Evolutionary conservation across 2,113 vertebrate genomes (phyloP), one percentile per base, ranked within the genome.

Genomic region (Mugil cephalus): DNA sequence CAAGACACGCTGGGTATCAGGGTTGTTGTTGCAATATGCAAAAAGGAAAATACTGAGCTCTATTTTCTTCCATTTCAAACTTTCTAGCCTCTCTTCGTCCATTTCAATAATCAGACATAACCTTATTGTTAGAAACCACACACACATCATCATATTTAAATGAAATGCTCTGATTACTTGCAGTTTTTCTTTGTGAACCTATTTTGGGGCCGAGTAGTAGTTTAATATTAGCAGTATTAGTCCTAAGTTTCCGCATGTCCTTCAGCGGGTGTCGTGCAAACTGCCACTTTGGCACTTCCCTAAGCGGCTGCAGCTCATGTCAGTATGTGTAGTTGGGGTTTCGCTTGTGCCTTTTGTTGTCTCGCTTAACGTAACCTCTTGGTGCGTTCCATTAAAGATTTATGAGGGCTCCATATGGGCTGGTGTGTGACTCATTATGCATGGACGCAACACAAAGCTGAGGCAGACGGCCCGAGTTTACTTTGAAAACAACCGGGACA

Each of bases 361-460:
- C 66, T 62, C 42, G 40, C 51, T 73, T 42, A 81, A 83, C 67
- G 58, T 34, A 74, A 71, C 66, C 65, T 82, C 67, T 53, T 46
- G 66, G 21, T 58, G 45, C 39, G 53, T 80, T 77, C 62, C 79
- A 70, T 15, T 80, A 52, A 59, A 76, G 70, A 79, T 78, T 82
- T 79, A 85, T 70, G 74, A 82, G 58, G 61, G 36, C 51, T 74
- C 67, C 67, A 69, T 77, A 68, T 77, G 79, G 63, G 74, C 54
- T 35, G 21, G 55, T 42, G 54, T 59, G 74, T 51, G 64, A 58
- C 62, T 69, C 72, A 78, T 80, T 73, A 77, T 77, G 77, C 62
- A 36, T 34, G 60, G 78, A 61, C 69, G 70, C 38, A 69, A 63
- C 47, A 15, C 39, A 73, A 79, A 80, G 84, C 66, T 72, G 46